phyloP scores from a whole-genome alignment of 2,113 vertebrate species.

The Chrysochloris asiatica region DNA sequence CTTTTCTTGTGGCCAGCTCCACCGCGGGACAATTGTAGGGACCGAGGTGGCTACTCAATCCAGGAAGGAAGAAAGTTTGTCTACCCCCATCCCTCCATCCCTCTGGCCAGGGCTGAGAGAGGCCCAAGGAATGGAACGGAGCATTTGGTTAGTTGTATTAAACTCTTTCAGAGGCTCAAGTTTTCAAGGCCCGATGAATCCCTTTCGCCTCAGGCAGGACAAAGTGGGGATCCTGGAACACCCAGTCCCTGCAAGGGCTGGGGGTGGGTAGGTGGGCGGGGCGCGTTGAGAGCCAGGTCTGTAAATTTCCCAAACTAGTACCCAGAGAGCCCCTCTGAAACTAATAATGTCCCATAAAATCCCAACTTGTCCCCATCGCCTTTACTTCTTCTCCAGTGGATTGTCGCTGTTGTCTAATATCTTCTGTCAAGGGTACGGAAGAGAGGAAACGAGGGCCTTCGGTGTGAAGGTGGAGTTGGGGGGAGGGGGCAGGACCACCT shows the following conservation, averaged over 20 bases:
- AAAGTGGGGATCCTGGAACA: not conserved
- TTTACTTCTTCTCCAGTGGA: slow-evolving; percentile 53
- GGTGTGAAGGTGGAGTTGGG: slow-evolving; percentile 55
- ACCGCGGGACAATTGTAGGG: not conserved
- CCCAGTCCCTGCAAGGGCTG: not conserved
- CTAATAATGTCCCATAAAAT: not conserved
- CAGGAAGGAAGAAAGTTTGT: not conserved
- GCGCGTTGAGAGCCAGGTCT: not conserved
- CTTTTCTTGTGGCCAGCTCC: not conserved
- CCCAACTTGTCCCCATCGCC: slow-evolving; percentile 16
- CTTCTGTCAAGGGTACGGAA: slow-evolving; percentile 63
- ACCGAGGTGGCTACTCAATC: not conserved
- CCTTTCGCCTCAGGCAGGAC: slow-evolving; percentile 3
- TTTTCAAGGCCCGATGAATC: slow-evolving; percentile 62
- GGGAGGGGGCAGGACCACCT: slow-evolving; percentile 21
- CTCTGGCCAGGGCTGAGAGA: slow-evolving; percentile 73
- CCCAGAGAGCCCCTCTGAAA: not conserved
- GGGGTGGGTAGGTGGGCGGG: too few species aligned
- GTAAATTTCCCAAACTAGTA: not conserved
- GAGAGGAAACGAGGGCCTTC: slow-evolving; percentile 62
- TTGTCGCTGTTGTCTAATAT: slow-evolving; percentile 64
- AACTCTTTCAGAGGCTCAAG: slow-evolving; percentile 88
- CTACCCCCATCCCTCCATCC: too few species aligned
- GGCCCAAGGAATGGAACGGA: slow-evolving; percentile 83
- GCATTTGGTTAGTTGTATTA: slow-evolving; percentile 89